Evolutionary conservation across 2,888 invertebrate genomes (phyloP).

Genomic region (Cephus sareptanus): DNA sequence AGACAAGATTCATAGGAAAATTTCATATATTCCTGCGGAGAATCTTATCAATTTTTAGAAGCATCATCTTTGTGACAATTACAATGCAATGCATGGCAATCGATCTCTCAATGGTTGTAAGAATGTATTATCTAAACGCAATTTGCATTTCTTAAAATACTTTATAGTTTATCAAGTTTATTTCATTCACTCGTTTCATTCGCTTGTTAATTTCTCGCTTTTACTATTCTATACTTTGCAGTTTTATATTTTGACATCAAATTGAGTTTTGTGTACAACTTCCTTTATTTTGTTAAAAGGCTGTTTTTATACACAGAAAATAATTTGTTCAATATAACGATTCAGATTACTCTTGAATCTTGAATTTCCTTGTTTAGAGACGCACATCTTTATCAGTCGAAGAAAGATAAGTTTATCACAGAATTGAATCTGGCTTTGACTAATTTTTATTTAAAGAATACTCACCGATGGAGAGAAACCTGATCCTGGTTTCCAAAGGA

Average conservation of each 20-base stretch:
- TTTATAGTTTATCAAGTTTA: neutral
- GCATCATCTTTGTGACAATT: neutral
- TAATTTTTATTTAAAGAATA: slow-evolving; percentile 15
- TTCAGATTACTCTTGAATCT: neutral
- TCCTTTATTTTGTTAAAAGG: neutral
- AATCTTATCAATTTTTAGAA: neutral
- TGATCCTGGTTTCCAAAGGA: slow-evolving; percentile 57
- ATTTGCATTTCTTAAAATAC: neutral
- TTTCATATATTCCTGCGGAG: neutral
- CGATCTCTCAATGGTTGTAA: neutral
- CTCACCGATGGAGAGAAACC: slow-evolving; percentile 58
- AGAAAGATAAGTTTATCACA: neutral
- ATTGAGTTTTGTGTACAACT: neutral
- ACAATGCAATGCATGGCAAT: neutral
- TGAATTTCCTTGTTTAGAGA: neutral
- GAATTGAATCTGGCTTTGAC: neutral
- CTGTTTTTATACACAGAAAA: neutral
- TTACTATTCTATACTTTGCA: neutral
- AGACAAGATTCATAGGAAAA: neutral
- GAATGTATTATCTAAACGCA: neutral
- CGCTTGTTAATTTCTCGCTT: neutral
- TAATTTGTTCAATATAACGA: neutral
- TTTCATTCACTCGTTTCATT: neutral
- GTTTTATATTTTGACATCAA: neutral
- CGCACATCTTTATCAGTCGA: neutral